Evolutionary conservation across 2,888 invertebrate genomes (phyloP).

Genomic region (Lagria hirta): DNA sequence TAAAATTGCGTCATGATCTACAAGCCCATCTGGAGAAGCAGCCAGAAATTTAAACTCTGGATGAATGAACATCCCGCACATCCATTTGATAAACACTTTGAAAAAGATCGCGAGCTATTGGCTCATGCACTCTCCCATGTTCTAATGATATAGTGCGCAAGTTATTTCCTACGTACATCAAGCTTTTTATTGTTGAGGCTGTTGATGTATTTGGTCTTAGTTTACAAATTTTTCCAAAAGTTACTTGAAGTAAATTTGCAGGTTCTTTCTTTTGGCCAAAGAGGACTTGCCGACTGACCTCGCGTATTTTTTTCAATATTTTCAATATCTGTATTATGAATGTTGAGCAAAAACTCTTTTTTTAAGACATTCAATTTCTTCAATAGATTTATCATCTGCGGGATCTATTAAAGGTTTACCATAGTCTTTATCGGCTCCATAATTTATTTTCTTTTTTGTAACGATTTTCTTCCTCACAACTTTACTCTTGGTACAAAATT

Average conservation of each 20-base stretch:
- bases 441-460: background rate
- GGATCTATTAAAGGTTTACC: background rate
- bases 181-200: conserved; percentile 1
- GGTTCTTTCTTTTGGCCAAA: conserved; percentile 9
- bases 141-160: background rate
- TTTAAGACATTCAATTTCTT: conserved; percentile 1
- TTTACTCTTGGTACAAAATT: conserved; percentile 2
- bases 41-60: background rate
- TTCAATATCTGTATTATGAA: background rate
- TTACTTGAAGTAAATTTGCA: conserved; percentile 3
- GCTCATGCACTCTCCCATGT: conserved; percentile 2
- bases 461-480: background rate
- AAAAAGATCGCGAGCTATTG: conserved; percentile 2
- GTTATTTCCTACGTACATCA: conserved; percentile 3
- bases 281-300: background rate
- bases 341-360: background rate
- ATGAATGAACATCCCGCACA: conserved; percentile 7
- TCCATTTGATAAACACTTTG: background rate
- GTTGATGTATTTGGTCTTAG: conserved; percentile 6
- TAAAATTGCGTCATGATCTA: background rate
- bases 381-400: background rate
- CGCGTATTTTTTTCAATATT: conserved; percentile 4
- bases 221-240: conserved; percentile 13
- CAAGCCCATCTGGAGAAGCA: conserved; percentile 8
- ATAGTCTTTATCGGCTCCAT: conserved; percentile 2